Evolutionary conservation across 2,797 vertebrate genomes (phyloP), one percentile per base, ranked within the genome.

Genomic region (Hydrolagus colliei): DNA sequence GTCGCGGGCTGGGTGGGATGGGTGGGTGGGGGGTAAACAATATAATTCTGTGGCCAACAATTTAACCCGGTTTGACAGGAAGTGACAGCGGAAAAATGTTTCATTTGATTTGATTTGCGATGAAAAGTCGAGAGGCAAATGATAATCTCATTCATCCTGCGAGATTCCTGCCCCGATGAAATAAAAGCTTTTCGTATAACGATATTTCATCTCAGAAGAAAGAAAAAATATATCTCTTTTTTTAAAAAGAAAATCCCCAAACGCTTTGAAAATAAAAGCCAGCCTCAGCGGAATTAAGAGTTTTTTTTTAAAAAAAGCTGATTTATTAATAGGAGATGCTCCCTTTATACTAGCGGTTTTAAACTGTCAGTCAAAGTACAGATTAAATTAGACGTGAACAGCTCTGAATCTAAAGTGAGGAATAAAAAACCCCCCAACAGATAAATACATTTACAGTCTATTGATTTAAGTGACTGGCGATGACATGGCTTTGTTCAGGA

Each of bases 131-230:
- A 35, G 79, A 35, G 32, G 18, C 62, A 84, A 52, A 84, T 27
- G 27, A 27, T 84, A 84, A 71, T 82, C 79, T 84, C 18, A 18
- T 41, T 84, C 32, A 68, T 32, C 63, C 79, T n/a, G 65, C 20
- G 16, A 67, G 79, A 65, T 41, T 84, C 68, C 79, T 84, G 27
- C 14, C 41, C 9, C 68, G 65, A 68, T 84, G 79, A 41, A 52
- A 84, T 84, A 84, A 84, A 27, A 84, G 79, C 79, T 84, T 84
- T 84, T 68, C 41, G 6, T 18, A 27, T 41, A 63, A 79, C 22
- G 20, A 71, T 67, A 65, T 22, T 84, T 84, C 68, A 67, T 84
- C 27, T 84, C 27, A 35, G 32, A 84, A 84, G 27, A 35, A 84
- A 84, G 32, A 84, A 82, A 27, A 27, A 27, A 27, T 27, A 27